Conservation (phyloP, 2,113 vertebrate species). For the Lota lota region DNA sequence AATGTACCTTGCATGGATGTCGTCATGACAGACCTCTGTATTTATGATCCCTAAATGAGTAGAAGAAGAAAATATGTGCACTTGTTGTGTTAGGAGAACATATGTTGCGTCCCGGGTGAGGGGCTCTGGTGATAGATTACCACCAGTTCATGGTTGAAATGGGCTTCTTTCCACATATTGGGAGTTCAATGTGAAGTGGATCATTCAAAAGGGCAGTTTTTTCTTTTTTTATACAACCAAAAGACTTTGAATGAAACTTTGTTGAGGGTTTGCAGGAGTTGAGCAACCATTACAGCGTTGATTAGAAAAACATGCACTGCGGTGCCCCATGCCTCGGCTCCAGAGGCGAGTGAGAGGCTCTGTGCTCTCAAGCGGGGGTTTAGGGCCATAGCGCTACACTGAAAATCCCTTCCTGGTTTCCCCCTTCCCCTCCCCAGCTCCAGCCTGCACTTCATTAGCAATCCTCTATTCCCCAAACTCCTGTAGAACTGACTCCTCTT, state of each 20-base stretch:
- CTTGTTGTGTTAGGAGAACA: slow-evolving; percentile 40
- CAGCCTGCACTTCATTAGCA: slow-evolving; percentile 74
- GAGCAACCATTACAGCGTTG: slow-evolving; percentile 1
- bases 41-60: slow-evolving; percentile 51
- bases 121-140: slow-evolving; percentile 3
- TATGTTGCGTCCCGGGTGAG: slow-evolving; percentile 25
- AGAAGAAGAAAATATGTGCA: slow-evolving; percentile 50
- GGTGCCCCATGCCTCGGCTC: slow-evolving; percentile 6
- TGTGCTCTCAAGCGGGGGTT: slow-evolving; percentile 19
- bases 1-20: slow-evolving; percentile 32
- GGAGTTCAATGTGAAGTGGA: neutral
- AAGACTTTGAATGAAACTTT: neutral
- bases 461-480: slow-evolving; percentile 67
- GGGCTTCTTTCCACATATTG: slow-evolving; percentile 1
- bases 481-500: slow-evolving; percentile 70
- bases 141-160: slow-evolving; percentile 19
- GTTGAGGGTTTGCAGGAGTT: neutral
- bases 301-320: slow-evolving; percentile 25
- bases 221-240: neutral
- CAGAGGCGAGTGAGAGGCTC: neutral
- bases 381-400: slow-evolving; percentile 25
- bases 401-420: neutral
- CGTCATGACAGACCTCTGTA: slow-evolving; percentile 37
- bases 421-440: slow-evolving; percentile 21
- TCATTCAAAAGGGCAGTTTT: slow-evolving; percentile 8